Base-by-base conservation (phyloP, 1,140 invertebrate species). In the Brachionus rotundiformis region DNA sequence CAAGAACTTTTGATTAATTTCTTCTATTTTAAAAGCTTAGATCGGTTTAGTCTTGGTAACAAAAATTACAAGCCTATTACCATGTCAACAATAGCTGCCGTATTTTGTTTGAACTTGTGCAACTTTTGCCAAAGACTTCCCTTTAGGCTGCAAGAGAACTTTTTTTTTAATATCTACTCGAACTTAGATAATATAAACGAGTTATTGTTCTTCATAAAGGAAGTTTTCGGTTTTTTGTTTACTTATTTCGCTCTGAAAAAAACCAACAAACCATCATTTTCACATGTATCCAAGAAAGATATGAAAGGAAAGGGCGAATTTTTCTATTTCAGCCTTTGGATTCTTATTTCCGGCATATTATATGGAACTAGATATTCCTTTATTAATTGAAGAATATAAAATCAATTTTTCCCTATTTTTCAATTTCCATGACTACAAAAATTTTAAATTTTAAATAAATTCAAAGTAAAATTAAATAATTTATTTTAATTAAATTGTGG, bases 31-130 rank as follows among this genome's bases (percentile, higher is more conserved):
- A 29, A 33, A 77, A 31, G 29, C 19, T 77, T 77, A 11, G 39
- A 73, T 10, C 33, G 68, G 4, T 25, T 73, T 2, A 44, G 36
- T 8, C 3, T 41, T 2, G 44, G 16, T 25, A 44, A 44, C 10
- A 39, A 39, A 19, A 39, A 23, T 16, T 68, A 68, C 36, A 68
- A 68, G 11, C 63, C 63, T 16, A 68, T 68, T 39, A 68, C 63
- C 16, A 68, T 68, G 63, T 68, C 63, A 39, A 68, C 29, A 33
- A 68, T 68, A 68, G 63, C 31, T 3, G 31, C 63, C 0, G 3
- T 68, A 19, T 68, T 33, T 33, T n/a, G 31, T 33, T n/a, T 68
- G 29, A 68, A 68, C 33, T 1, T 36, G 29, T 36, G 36, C 5
- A 68, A 68, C 16, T 68, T 68, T 36, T 11, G 10, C 19, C 3